Percentiles rank a stretch among this genome's conserved stretches.
phyloP scores from a whole-genome alignment of 2,888 invertebrate genomes.

The Brachypterus glaber region DNA sequence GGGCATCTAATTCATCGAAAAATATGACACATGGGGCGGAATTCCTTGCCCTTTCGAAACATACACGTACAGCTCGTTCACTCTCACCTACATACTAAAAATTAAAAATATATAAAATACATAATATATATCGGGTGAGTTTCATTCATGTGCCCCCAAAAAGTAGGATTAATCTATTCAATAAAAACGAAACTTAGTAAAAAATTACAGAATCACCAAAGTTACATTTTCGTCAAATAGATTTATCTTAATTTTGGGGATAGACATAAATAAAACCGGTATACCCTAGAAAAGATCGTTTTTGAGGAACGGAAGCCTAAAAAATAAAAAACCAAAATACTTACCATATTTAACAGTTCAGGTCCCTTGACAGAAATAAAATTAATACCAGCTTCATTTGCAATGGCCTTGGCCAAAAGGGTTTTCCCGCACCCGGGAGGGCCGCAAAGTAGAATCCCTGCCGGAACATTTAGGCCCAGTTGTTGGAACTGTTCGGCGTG shows the following conservation, averaged over 20 bases:
- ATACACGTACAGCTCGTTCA: slow-evolving; percentile 91
- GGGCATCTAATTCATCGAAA: slow-evolving; percentile 95
- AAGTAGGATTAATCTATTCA: no score
- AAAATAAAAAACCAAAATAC: slow-evolving; percentile 11
- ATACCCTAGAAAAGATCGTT: not conserved
- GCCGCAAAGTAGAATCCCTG: slow-evolving; percentile 89
- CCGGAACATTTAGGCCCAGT: slow-evolving; percentile 71
- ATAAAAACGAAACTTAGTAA: slow-evolving; percentile 9
- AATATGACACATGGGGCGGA: slow-evolving; percentile 97
- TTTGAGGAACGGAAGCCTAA: not conserved
- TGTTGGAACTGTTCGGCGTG: slow-evolving; percentile 70
- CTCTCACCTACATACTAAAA: slow-evolving; percentile 93
- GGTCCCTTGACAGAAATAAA: slow-evolving; percentile 99
- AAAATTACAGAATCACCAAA: slow-evolving; percentile 6
- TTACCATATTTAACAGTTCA: slow-evolving; percentile 92
- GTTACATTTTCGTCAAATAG: no score
- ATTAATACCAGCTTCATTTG: slow-evolving; percentile 97
- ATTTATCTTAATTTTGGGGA: no score
- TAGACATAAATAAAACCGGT: not conserved
- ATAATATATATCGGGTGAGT: not conserved
- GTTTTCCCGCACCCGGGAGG: slow-evolving; percentile 98
- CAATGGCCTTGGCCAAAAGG: slow-evolving; percentile 92
- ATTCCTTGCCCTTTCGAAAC: slow-evolving; percentile 88
- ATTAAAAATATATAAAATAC: slow-evolving; percentile 24
- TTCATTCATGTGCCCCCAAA: no score